Evolutionary conservation across 2,113 vertebrate species (phyloP), one percentile per base, ranked within the genome.

Genomic region (Ellobius talpinus): DNA sequence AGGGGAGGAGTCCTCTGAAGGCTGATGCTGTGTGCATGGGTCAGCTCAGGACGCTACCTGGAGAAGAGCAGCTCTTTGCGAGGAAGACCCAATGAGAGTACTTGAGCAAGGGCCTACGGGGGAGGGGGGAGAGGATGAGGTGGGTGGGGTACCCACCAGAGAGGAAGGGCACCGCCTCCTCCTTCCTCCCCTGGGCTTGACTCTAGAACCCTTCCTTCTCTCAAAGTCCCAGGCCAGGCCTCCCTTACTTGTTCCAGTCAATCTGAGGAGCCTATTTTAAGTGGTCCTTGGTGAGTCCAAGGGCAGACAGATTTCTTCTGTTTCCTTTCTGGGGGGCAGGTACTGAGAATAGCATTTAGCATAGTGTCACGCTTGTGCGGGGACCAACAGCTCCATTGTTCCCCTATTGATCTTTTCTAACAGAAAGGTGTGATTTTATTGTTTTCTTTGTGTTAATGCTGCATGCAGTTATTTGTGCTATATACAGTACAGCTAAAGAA

Each of bases 391-490:
- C 36, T 47, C 42, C 74, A 31, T 77, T 74, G 9, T 1, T 14
- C 31, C 6, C 70, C 42, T 36, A 7, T 77, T 42, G 42, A n/a
- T 47, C 13, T 3, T 82, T 90, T 79, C 68, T 45, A 52, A 90
- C 3, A 3, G 84, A 94, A 36, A 72, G 8, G 23, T 45, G 4
- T 85, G 90, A 36, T 66, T 76, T 92, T 65, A 19, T 70, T 11
- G 2, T 50, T 87, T 90, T 61, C 39, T 31, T 96, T 65, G 12
- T 95, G 95, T 52, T 61, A 93, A 72, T 76, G 36, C 33, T 87
- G 39, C 63, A 42, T 0, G 45, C n/a, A 93, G 23, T 68, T 85
- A 81, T 82, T 89, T n/a, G 31, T 82, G 5, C 42, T 58, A 3
- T 14, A 16, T 42, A 21, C 58, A 24, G 45, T 23, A 21, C 14